Percentiles rank a stretch among this genome's conserved stretches.
Evolutionary conservation across 2,113 vertebrate species (phyloP).

Genomic region (Hemiprocne comata): DNA sequence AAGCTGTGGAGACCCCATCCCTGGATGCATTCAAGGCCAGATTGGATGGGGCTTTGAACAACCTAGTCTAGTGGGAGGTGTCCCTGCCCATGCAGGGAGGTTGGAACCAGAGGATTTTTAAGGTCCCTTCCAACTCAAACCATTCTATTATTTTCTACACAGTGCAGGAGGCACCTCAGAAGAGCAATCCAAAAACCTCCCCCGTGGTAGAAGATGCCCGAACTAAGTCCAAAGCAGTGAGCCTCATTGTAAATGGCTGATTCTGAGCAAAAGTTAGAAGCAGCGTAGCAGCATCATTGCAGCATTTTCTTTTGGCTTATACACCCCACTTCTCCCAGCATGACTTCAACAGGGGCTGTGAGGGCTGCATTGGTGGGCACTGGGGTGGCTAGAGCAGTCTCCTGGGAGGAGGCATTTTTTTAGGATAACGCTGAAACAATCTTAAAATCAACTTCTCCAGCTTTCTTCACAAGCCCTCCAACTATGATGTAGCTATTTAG

Average conservation of each 20-base stretch:
- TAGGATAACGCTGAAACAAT: background rate
- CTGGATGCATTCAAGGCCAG: too few relatives aligned
- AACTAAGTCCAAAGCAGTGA: background rate
- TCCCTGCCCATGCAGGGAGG: too few relatives aligned
- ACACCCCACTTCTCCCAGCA: accelerated
- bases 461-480: background rate
- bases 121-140: too few relatives aligned
- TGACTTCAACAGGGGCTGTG: background rate
- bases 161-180: background rate
- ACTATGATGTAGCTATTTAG: background rate
- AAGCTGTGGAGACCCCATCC: too few relatives aligned
- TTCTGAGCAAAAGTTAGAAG: background rate
- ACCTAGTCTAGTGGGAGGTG: too few relatives aligned
- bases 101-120: too few relatives aligned
- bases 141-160: background rate
- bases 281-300: background rate
- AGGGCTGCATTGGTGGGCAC: background rate
- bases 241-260: accelerated
- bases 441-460: background rate
- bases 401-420: background rate
- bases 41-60: too few relatives aligned
- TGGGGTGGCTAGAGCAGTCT: background rate
- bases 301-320: background rate
- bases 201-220: background rate
- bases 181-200: background rate